Base-by-base conservation (phyloP, 2,888 invertebrate genomes). In the Anoncus sp. region DNA sequence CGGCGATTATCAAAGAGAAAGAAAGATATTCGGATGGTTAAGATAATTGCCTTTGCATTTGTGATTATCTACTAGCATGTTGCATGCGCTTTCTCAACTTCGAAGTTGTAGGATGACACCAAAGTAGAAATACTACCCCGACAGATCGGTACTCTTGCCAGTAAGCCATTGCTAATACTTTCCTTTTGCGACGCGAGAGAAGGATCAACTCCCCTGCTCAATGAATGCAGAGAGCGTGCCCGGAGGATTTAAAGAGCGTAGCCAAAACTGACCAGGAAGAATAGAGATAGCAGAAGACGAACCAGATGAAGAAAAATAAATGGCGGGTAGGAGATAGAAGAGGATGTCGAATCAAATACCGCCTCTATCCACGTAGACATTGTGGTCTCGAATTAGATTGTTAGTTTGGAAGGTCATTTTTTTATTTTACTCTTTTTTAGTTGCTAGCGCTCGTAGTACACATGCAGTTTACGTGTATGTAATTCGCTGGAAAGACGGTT, bases 101-200 rank as follows among this genome's bases (percentile, higher is more conserved):
- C 53, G 51, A 43, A 51, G 43, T 49, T 43, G 51, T 49, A 35
- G 35, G 43, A 35, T 43, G 59, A 60, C 59, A 20, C 47, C 49
- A 12, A 51, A 63, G 75, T 70, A 69, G 51, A 59, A 78, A 77
- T 77, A 74, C 70, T 57, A 18, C 27, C 63, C 53, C 18, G 55
- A 74, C 77, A 75, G 80, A 77, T 80, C 75, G 67, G 77, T 77
- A 77, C 59, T 63, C 51, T 24, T 43, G 67, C 67, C 60, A 63
- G 75, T 80, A 72, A 80, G 77, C 75, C 62, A 63, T 77, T 67
- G 69, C 65, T 75, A 75, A 78, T 73, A 70, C 80, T 78, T 70
- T 65, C 66, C 70, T 66, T 59, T 55, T 40, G 38, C 70, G 59
- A 47, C 66, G 40, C 70, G 70, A 78, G 51, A 72, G 69, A 47